Percentiles rank a stretch among this genome's conserved stretches.
phyloP scores from a whole-genome alignment of 2,888 invertebrate species.

The Rhagophthalmus giganteus region DNA sequence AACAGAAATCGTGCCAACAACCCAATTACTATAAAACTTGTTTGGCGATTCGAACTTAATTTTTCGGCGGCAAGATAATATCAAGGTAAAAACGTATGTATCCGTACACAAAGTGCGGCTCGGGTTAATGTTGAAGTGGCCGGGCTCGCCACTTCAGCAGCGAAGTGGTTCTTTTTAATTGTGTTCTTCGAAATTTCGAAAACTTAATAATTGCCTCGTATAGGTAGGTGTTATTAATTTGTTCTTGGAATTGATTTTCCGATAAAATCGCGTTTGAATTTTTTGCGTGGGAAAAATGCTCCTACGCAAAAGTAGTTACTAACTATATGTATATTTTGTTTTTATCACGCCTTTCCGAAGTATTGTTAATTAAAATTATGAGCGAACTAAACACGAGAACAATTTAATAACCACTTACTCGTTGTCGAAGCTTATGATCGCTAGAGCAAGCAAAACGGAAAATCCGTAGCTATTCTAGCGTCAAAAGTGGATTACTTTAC shows the following conservation, averaged over 20 bases:
- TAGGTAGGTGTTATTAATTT: no score
- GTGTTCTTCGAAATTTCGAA: constrained; percentile 6
- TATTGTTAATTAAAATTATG: not conserved
- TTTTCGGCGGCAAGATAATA: not conserved
- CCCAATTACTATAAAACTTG: not conserved
- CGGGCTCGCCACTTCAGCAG: constrained; percentile 5
- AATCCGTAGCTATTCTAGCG: constrained; percentile 20
- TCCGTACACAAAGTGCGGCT: constrained; percentile 5
- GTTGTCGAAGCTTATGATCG: constrained; percentile 23
- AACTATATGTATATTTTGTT: no score
- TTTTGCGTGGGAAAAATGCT: no score
- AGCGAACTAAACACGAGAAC: constrained; percentile 3
- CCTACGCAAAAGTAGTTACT: no score
- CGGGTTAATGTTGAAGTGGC: constrained; percentile 1
- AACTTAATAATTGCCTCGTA: constrained; percentile 17
- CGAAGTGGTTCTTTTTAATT: constrained; percentile 21
- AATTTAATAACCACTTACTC: constrained; percentile 27
- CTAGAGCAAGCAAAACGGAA: constrained; percentile 21
- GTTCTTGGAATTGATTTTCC: constrained; percentile 1
- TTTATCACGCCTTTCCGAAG: no score
- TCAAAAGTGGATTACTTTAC: constrained; percentile 27
- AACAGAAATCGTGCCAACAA: constrained; percentile 5
- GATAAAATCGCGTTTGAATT: no score
- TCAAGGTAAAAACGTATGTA: constrained; percentile 4
- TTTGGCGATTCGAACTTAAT: not conserved